A percentile compares a stretch with the other conserved stretches of the same genome.
These are phyloP conservation scores for Malaclemys terrapin DNA, from an alignment of 2,113 vertebrate species.

Conservation along the genomic window DNA sequence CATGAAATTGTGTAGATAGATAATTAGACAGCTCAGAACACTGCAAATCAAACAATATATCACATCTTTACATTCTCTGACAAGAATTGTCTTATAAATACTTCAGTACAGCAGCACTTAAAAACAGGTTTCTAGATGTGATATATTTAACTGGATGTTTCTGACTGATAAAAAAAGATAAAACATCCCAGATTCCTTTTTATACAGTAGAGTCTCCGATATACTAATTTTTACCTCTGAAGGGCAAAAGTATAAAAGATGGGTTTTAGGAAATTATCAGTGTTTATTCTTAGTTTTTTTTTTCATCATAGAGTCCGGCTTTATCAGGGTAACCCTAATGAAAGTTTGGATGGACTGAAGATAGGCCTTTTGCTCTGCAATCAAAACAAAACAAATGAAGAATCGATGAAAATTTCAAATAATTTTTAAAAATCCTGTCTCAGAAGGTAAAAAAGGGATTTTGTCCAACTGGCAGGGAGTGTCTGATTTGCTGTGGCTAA, in stretches of 20 bases:
- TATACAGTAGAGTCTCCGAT: neutral
- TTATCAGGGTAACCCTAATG: conserved; percentile 25
- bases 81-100: neutral
- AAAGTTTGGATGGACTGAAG: neutral
- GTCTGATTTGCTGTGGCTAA: neutral
- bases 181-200: neutral
- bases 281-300: neutral
- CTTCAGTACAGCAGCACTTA: neutral
- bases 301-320: neutral
- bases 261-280: neutral
- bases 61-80: neutral
- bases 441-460: neutral
- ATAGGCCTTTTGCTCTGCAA: conserved; percentile 4
- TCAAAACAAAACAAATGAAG: neutral
- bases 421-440: neutral
- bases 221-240: conserved; percentile 11
- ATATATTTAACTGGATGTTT: neutral
- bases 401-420: neutral
- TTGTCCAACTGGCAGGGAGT: neutral
- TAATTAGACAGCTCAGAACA: neutral
- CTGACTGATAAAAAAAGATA: neutral
- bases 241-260: conserved; percentile 3
- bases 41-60: neutral
- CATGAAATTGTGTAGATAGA: neutral
- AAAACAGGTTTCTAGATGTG: neutral